These are phyloP conservation scores for Scomber japonicus DNA, from an alignment of 2,113 vertebrate genomes.

Conservation along the genomic window DNA sequence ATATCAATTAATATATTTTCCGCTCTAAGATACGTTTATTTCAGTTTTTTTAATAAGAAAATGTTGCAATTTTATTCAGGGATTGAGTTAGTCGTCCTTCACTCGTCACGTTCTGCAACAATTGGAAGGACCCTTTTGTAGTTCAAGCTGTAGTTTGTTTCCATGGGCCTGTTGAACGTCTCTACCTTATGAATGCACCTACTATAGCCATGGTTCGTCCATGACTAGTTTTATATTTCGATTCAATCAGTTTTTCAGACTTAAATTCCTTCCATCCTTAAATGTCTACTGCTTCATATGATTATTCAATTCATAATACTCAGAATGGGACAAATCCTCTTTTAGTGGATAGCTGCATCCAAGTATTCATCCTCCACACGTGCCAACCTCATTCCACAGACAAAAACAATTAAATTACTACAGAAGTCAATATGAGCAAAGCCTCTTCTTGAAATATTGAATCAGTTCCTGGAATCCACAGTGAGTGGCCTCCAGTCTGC, in stretches of 20 bases:
- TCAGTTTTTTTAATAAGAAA: background rate
- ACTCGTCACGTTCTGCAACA: constrained; percentile 2
- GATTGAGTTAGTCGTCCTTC: background rate
- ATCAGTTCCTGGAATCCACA: constrained; percentile 74
- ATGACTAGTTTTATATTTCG: background rate
- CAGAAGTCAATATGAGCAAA: constrained; percentile 51
- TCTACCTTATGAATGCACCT: too few relatives aligned
- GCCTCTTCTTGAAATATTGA: constrained; percentile 75
- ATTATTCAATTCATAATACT: background rate
- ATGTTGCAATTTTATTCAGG: constrained; percentile 11
- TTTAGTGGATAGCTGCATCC: background rate
- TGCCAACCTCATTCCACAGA: background rate
- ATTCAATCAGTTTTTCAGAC: background rate
- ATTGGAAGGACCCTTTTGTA: constrained; percentile 49
- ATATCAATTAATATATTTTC: fast-evolving
- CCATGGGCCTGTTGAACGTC: too few relatives aligned
- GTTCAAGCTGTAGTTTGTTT: constrained; percentile 37
- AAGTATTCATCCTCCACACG: background rate
- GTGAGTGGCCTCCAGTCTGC: constrained; percentile 61
- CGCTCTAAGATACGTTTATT: background rate
- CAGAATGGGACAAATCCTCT: background rate
- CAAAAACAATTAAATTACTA: constrained; percentile 67
- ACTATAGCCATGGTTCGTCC: too few relatives aligned
- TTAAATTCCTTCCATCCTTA: background rate
- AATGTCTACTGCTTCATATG: background rate